phyloP scores from a whole-genome alignment of 2,113 vertebrate species.

The Chloebia gouldiae region DNA sequence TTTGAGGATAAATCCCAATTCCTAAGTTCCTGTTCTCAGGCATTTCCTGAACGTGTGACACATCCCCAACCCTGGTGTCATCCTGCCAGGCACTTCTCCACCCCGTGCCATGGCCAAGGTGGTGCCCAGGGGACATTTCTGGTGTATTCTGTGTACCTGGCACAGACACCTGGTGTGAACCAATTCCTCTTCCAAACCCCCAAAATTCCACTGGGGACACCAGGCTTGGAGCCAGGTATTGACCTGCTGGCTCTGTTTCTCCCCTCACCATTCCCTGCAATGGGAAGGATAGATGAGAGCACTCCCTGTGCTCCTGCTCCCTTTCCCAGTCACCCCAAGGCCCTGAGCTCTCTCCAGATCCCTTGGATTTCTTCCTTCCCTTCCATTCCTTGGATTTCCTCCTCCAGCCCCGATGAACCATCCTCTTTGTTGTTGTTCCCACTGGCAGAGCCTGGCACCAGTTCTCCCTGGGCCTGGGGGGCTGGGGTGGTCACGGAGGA shows the following conservation, averaged over 20 bases:
- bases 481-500: background rate
- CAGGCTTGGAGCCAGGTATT: background rate
- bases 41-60: rapidly evolving
- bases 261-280: background rate
- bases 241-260: background rate
- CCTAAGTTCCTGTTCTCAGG: rapidly evolving
- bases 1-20: background rate
- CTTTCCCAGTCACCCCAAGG: background rate
- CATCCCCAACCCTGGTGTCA: rapidly evolving
- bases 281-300: background rate
- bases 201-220: background rate
- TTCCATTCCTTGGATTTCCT: too few species aligned
- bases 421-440: background rate
- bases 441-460: background rate
- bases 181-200: background rate
- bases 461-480: rapidly evolving
- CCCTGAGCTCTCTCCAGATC: background rate
- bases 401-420: background rate
- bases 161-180: too few species aligned
- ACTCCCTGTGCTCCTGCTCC: background rate
- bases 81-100: background rate
- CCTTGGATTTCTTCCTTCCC: background rate
- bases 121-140: background rate
- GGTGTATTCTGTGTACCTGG: background rate
- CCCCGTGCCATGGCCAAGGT: background rate